phyloP scores from a whole-genome alignment of 2,797 vertebrate species.

The Girardinus metallicus region DNA sequence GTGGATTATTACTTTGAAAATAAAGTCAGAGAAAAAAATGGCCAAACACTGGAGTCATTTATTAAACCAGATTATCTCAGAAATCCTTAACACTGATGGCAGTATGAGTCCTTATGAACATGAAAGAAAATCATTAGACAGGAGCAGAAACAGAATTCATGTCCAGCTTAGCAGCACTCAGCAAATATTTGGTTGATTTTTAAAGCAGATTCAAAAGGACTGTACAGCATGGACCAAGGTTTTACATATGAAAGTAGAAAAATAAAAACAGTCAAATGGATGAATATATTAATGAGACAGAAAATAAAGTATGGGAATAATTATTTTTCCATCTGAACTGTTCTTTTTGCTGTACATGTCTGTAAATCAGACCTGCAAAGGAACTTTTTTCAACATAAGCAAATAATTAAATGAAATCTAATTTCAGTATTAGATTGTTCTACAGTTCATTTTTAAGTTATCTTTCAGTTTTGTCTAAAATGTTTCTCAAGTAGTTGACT shows the following conservation, averaged over 20 bases:
- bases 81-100: not conserved
- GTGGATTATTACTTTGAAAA: conserved; percentile 10
- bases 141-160: not conserved
- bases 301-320: not conserved
- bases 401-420: not conserved
- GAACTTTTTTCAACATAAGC: not conserved
- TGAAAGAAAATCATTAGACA: not conserved
- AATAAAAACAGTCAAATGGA: not conserved
- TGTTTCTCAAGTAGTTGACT: not conserved
- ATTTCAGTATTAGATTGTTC: not conserved
- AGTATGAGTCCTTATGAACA: not conserved
- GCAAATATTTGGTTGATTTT: not conserved
- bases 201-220: not conserved
- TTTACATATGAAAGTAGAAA: not conserved
- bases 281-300: not conserved
- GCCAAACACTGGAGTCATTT: not conserved
- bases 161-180: not conserved
- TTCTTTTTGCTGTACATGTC: not conserved
- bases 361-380: not conserved
- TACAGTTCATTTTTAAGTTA: not conserved
- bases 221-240: not conserved
- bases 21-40: not conserved
- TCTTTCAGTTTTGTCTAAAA: not conserved
- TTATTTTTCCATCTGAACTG: not conserved
- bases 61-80: not conserved